A percentile compares a stretch with the other conserved stretches of the same genome.
These are phyloP conservation scores for Anastrepha ludens DNA, from an alignment of 1,140 invertebrate genomes.

Conservation along the genomic window DNA sequence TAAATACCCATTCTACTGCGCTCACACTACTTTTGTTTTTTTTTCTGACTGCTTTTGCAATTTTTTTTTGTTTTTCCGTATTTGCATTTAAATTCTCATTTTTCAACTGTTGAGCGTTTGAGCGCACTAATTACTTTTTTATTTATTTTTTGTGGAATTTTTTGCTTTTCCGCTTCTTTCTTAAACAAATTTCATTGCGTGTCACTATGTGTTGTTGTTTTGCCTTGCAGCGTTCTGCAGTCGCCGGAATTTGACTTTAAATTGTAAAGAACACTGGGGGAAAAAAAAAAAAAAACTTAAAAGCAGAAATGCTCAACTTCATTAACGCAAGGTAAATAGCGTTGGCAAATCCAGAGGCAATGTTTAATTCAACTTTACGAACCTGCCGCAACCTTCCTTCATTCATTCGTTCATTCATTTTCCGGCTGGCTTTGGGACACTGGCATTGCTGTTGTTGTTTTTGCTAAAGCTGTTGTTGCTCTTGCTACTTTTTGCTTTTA, in stretches of 20 bases:
- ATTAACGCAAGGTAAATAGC: constrained; percentile 48
- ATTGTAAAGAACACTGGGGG: not conserved
- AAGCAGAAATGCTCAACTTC: constrained; percentile 39
- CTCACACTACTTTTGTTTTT: constrained; percentile 19
- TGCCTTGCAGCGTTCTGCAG: not conserved
- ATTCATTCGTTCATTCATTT: not conserved
- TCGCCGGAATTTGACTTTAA: constrained; percentile 8
- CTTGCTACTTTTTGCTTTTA: too few species aligned
- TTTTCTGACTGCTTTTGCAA: not conserved
- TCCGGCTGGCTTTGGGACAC: not conserved
- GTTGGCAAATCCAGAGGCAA: constrained; percentile 27
- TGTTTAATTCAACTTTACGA: constrained; percentile 29
- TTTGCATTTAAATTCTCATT: constrained; percentile 43
- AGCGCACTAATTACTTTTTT: constrained; percentile 73
- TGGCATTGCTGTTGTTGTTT: not conserved
- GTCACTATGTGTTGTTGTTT: not conserved
- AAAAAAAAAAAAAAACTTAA: not conserved
- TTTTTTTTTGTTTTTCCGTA: not conserved
- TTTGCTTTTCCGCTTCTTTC: constrained; percentile 10
- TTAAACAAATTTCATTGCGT: not conserved
- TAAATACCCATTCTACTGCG: not conserved
- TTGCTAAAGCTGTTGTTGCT: not conserved
- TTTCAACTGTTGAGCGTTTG: constrained; percentile 57
- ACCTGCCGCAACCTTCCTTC: constrained; percentile 60
- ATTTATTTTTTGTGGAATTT: not conserved